Evolutionary conservation across 2,113 vertebrate species (phyloP).

Genomic region (Xenopus tropicalis): UCB_Xtro_10.0 CM004448.2:110674001-110674500

Average conservation of each 20-base stretch:
- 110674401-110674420: conserved; percentile 3
- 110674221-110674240: conserved; percentile 28
- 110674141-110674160: conserved; percentile 9
- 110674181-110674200: conserved; percentile 15
- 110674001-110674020: too few species aligned
- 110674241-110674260: conserved; percentile 40
- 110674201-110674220: conserved; percentile 28
- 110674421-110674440: not conserved
- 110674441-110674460: conserved; percentile 14
- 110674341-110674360: conserved; percentile 36
- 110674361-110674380: conserved; percentile 16
- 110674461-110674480: conserved; percentile 1
- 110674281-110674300: conserved; percentile 20
- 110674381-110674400: conserved; percentile 21
- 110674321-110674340: conserved; percentile 36
- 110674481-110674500: not conserved
- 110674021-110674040: too few species aligned
- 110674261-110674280: conserved; percentile 28
- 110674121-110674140: conserved; percentile 8
- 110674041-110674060: too few species aligned
- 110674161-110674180: not conserved
- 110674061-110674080: too few species aligned
- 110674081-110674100: too few species aligned
- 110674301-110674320: conserved; percentile 23
- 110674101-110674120: too few species aligned